Conservation (phyloP, 2,888 invertebrate species). For the Margaritifera margaritifera region DNA sequence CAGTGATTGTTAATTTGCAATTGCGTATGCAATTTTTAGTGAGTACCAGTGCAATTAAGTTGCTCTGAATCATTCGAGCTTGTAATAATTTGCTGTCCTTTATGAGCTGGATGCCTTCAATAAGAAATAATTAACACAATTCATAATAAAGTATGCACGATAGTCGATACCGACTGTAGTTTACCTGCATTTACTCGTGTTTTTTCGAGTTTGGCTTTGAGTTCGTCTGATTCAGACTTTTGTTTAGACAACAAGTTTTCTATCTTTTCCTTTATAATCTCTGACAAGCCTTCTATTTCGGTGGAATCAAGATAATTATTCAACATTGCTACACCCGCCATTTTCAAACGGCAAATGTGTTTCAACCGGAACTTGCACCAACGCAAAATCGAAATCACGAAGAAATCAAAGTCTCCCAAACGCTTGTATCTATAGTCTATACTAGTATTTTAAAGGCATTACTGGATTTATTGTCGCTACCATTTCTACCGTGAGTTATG, state of each 20-base stretch:
- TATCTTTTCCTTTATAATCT: slow-evolving; percentile 43
- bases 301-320: neutral
- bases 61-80: too few relatives aligned
- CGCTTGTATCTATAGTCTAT: neutral
- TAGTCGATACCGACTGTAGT: neutral
- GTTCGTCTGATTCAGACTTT: slow-evolving; percentile 39
- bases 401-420: neutral
- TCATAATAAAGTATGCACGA: neutral
- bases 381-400: neutral
- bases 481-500: too few relatives aligned
- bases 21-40: too few relatives aligned
- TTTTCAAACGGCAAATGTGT: slow-evolving; percentile 3
- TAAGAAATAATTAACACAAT: neutral
- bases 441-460: too few relatives aligned
- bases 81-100: too few relatives aligned
- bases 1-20: too few relatives aligned
- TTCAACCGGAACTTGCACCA: slow-evolving; percentile 7
- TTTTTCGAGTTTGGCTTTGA: slow-evolving; percentile 56
- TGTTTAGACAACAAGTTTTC: slow-evolving; percentile 29
- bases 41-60: too few relatives aligned
- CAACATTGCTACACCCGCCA: slow-evolving; percentile 3
- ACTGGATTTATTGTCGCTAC: too few relatives aligned
- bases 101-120: neutral
- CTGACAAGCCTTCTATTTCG: slow-evolving; percentile 21
- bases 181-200: slow-evolving; percentile 62